Evolutionary conservation across 2,888 invertebrate species (phyloP).

Genomic region (Sylvicola cinctus): DNA sequence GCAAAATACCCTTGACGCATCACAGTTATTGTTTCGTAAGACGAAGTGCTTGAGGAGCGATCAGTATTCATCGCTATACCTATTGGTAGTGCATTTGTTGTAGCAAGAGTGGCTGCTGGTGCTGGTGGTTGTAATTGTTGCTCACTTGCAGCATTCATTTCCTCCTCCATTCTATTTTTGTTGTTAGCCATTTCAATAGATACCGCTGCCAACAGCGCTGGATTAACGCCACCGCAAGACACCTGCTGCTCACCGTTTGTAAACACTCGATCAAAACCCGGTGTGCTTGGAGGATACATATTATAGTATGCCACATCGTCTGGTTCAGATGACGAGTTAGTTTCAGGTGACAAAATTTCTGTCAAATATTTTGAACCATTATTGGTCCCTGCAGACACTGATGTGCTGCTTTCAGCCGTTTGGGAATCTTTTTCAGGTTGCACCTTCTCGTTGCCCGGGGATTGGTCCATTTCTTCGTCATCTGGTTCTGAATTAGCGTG

Average conservation of each 20-base stretch:
- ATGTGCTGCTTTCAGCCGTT: not conserved
- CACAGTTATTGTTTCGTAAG: conserved; percentile 11
- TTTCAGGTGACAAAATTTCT: too few relatives aligned
- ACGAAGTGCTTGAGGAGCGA: too few relatives aligned
- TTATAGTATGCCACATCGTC: conserved; percentile 9
- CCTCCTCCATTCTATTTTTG: conserved; percentile 14
- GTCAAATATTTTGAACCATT: too few relatives aligned
- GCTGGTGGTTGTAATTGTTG: conserved; percentile 10
- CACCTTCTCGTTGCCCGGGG: conserved; percentile 7
- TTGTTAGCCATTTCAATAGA: conserved; percentile 27
- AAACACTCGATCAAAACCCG: conserved; percentile 6
- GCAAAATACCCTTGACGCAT: conserved; percentile 14
- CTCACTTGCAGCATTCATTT: too few relatives aligned
- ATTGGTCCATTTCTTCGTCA: conserved; percentile 17
- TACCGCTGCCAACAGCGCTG: conserved; percentile 23
- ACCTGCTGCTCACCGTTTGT: conserved; percentile 5
- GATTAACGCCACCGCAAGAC: conserved; percentile 22
- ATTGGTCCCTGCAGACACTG: not conserved
- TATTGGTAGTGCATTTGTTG: conserved; percentile 20
- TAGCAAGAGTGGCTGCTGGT: conserved; percentile 21
- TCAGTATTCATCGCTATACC: conserved; percentile 6
- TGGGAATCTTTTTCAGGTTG: too few relatives aligned
- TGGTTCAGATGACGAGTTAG: conserved; percentile 7
- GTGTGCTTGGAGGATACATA: conserved; percentile 9
- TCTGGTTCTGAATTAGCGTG: conserved; percentile 44